Evolutionary conservation across 2,888 invertebrate species (phyloP), one percentile per base, ranked within the genome.

Genomic region (Drepana falcataria): DNA sequence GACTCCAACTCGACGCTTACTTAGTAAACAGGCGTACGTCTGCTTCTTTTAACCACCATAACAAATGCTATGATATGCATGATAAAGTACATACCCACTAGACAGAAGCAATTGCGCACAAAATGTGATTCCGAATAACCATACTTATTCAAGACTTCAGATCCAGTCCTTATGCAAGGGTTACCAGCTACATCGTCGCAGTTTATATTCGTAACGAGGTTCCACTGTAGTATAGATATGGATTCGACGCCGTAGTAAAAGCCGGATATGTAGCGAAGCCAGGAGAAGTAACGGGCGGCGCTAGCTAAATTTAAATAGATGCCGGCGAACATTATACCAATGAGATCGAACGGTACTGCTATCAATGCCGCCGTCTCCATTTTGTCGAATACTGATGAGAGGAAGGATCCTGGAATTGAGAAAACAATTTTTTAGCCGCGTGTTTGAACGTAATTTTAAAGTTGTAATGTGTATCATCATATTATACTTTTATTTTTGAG

Each of bases 231-330:
- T 53, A 94, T 92, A 35, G 94, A 94, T n/a, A 95, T 82, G 1
- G 94, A 93, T 71, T 95, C 95, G 40, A 93, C 92, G 2, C 94
- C 92, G 68, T 94, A 95, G 75, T 93, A 95, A 75, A 95, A 95
- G 2, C 94, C 92, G 0, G 95, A 95, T 0, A 93, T 68, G 69
- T 94, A 95, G 67, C 93, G 94, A 0, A 95, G 65, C 88, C 93
- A 93, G 40, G 85, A 79, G 53, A 93, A 76, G 61, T 87, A 83
- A 2, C 83, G 74, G 0, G 93, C 92, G 41, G 93, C 81, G 48
- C 93, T 89, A 52, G 91, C 90, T 9, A 95, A 81, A 77, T 94
- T 94, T 55, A 94, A 81, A 74, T 94, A 95, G 61, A 94, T 91
- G 21, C 95, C 95, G 35, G 94, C 93, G 65, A 94, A 93, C 70